These are phyloP conservation scores for Cossypha heuglini DNA, from an alignment of 2,797 vertebrate genomes.

Conservation along the genomic window DNA sequence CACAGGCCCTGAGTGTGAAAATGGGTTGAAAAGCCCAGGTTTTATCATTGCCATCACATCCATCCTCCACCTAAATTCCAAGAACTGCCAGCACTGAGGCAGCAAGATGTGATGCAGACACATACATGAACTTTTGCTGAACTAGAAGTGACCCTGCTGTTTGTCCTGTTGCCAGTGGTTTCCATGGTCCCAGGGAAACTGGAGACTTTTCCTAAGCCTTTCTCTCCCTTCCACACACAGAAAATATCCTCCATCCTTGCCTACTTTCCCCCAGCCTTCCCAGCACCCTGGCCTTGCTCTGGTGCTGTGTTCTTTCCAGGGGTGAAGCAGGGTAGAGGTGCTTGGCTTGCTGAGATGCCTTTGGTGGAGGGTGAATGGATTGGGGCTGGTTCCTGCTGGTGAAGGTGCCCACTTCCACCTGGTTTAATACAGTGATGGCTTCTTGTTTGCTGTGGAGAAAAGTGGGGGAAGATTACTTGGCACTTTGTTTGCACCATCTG, in stretches of 20 bases:
- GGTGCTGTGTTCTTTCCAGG: background rate
- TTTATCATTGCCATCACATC: background rate
- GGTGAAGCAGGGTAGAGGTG: background rate
- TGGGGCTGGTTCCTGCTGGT: background rate
- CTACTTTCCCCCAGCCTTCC: background rate
- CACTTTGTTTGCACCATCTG: background rate
- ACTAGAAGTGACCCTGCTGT: background rate
- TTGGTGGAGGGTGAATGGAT: background rate
- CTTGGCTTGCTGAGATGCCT: background rate
- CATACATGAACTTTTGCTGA: background rate
- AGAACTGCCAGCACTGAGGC: background rate
- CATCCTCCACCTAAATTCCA: background rate
- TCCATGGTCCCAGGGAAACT: background rate
- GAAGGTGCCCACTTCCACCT: background rate
- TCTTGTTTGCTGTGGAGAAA: background rate
- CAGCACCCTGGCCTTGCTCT: background rate
- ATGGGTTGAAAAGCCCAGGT: background rate
- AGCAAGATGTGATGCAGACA: background rate
- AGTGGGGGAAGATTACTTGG: background rate
- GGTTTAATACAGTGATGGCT: background rate
- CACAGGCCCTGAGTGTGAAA: background rate
- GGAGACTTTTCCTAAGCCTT: background rate
- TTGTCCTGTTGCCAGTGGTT: background rate
- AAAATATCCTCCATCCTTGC: background rate
- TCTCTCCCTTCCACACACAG: background rate